These are phyloP conservation scores for Brachyptera risi DNA, from an alignment of 2,888 invertebrate genomes.

Conservation along the genomic window DNA sequence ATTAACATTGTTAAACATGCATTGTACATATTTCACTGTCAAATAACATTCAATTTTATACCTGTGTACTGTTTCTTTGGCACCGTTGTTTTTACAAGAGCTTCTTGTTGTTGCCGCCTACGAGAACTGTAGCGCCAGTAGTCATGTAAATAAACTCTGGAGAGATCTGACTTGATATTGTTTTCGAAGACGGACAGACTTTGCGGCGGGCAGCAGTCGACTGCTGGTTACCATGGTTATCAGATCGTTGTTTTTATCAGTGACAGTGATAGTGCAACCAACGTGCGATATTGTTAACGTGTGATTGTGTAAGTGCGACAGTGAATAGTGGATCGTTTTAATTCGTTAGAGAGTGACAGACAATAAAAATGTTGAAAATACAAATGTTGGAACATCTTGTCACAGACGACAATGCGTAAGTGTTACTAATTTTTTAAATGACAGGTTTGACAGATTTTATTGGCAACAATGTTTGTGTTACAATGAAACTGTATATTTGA, in stretches of 20 bases:
- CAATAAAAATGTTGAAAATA: conserved; percentile 8
- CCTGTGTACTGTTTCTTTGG: too few species aligned
- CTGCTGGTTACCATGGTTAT: neutral
- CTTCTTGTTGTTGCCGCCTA: neutral
- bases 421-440: neutral
- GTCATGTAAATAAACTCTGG: neutral
- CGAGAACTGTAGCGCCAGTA: neutral
- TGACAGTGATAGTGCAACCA: neutral
- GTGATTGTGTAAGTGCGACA: conserved; percentile 3
- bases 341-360: neutral
- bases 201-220: neutral
- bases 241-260: neutral
- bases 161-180: neutral
- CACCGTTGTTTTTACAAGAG: too few species aligned
- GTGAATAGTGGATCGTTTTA: too few species aligned
- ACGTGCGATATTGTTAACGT: neutral
- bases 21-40: too few species aligned
- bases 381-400: conserved; percentile 18
- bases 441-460: too few species aligned
- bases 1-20: too few species aligned
- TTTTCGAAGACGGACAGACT: too few species aligned
- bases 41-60: too few species aligned
- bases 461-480: too few species aligned
- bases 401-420: conserved; percentile 14
- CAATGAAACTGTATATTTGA: too few species aligned